Conservation (phyloP, 2,113 vertebrate species). For the Lutjanus erythropterus region DNA sequence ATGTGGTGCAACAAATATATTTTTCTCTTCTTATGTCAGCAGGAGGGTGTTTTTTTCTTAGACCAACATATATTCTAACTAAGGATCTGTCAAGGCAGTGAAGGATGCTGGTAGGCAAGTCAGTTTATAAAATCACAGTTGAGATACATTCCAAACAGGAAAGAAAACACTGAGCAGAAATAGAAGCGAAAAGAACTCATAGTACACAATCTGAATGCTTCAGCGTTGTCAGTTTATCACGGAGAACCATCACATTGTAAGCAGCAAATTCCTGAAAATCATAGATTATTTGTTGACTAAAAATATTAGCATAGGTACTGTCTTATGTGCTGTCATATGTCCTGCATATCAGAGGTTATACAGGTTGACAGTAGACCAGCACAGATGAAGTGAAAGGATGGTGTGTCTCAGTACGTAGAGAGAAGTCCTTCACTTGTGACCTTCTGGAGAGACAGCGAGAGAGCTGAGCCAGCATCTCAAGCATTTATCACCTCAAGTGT, state of each 20-base stretch:
- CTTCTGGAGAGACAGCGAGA: constrained; percentile 35
- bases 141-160: background rate
- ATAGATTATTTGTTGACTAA: constrained; percentile 1
- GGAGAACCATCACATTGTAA: background rate
- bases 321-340: too few relatives aligned
- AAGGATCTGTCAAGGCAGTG: background rate
- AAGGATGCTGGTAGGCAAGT: background rate
- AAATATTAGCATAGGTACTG: background rate
- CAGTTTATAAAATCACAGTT: constrained; percentile 19
- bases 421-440: constrained; percentile 32
- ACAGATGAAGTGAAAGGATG: background rate
- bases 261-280: background rate
- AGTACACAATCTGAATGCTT: background rate
- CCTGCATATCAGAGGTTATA: too few relatives aligned
- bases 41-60: background rate
- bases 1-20: background rate
- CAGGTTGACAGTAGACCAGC: too few relatives aligned
- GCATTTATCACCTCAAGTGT: constrained; percentile 48
- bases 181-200: background rate
- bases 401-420: background rate
- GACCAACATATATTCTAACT: background rate
- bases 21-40: background rate
- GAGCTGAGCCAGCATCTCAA: constrained; percentile 42
- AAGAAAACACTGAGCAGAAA: background rate
- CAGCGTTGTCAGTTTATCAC: background rate